Conservation (phyloP, 2,888 invertebrate genomes). For the Cataglyphis livida region DNA sequence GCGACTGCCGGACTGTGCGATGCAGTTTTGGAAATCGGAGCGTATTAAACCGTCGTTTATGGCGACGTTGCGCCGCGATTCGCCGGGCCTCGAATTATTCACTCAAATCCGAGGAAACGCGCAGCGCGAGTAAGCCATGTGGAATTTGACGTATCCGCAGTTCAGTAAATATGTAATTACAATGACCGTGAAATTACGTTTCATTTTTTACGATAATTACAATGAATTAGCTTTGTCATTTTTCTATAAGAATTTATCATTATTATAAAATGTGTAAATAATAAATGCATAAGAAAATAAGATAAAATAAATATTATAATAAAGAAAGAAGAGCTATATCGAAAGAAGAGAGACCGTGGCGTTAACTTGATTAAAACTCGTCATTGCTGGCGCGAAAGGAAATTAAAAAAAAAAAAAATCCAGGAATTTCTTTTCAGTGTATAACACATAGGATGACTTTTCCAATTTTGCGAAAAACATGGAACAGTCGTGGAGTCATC, state of each 20-base stretch:
- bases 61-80: slow-evolving; percentile 12
- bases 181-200: background rate
- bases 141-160: background rate
- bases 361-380: slow-evolving; percentile 2
- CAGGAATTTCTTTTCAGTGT: background rate
- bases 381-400: background rate
- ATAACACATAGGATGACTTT: slow-evolving; percentile 23
- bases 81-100: slow-evolving; percentile 6
- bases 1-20: slow-evolving; percentile 26
- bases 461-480: slow-evolving; percentile 16
- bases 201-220: background rate
- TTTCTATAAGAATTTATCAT: background rate
- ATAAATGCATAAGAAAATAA: background rate
- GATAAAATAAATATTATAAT: background rate
- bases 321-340: background rate
- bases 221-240: background rate
- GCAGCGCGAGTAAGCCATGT: background rate
- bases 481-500: slow-evolving; percentile 51
- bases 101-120: background rate
- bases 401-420: background rate
- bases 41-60: slow-evolving; percentile 21
- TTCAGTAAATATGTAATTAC: background rate
- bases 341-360: background rate
- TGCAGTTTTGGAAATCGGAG: slow-evolving; percentile 55
- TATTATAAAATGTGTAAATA: background rate